Conservation (phyloP, 2,888 invertebrate species). For the Drosophila mayaguana region DNA sequence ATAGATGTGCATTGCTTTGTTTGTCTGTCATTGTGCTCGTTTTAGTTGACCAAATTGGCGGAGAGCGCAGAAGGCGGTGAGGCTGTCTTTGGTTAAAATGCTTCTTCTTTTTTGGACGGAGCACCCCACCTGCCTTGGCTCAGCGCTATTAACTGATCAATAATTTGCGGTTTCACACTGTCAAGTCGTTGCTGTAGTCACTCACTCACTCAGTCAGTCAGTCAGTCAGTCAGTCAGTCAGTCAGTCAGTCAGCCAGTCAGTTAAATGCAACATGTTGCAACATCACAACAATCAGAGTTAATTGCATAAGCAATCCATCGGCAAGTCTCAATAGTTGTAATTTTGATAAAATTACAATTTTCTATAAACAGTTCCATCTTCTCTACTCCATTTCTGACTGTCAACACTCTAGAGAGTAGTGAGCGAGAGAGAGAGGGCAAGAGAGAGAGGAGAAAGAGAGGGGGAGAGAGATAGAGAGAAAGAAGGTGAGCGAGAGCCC, state of each 20-base stretch:
- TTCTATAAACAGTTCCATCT: constrained; percentile 23
- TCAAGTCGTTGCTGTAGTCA: constrained; percentile 7
- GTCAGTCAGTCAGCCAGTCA: constrained; percentile 25
- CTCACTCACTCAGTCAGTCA: constrained; percentile 9
- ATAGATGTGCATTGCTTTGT: constrained; percentile 10
- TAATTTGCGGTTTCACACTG: constrained; percentile 59
- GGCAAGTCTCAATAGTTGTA: constrained; percentile 59
- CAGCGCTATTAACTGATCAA: constrained; percentile 26
- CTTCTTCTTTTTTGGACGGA: constrained; percentile 27
- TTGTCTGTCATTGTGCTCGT: constrained; percentile 41
- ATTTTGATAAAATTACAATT: constrained; percentile 25
- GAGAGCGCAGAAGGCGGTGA: neutral
- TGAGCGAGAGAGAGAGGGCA: too few species aligned
- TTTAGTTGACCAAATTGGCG: constrained; percentile 35
- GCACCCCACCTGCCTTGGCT: constrained; percentile 5
- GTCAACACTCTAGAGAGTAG: neutral
- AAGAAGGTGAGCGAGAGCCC: neutral
- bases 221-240: too few species aligned
- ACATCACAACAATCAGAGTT: constrained; percentile 60
- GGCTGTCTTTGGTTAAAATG: constrained; percentile 48
- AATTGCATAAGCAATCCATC: constrained; percentile 73
- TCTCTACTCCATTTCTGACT: constrained; percentile 2
- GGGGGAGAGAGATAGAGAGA: neutral
- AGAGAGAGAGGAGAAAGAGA: neutral
- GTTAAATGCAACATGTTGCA: constrained; percentile 65